Base-by-base conservation (phyloP, 2,113 vertebrate genomes). In the Austrofundulus limnaeus region DNA sequence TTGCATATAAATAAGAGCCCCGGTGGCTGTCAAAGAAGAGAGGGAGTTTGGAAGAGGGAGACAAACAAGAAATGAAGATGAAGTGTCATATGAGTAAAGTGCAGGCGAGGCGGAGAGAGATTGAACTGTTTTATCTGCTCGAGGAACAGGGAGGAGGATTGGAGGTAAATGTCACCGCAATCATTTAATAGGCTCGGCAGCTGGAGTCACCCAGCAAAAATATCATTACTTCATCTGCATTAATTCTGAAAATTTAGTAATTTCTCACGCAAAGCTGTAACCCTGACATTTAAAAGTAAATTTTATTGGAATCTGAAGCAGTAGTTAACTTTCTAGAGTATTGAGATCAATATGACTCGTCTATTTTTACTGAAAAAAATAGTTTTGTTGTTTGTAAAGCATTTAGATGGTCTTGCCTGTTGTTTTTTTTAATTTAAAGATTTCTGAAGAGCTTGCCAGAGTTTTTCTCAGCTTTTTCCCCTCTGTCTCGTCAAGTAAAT, bases 1-100 rank as follows among this genome's bases (percentile, higher is more conserved):
- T 87, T 88, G 86, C 85, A 89, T 85, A 82, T 84, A 88, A 89
- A 88, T 87, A 75, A 80, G 61, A 72, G 77, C 25, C 31, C 53
- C n/a, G n/a, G 53, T 83, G 66, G 62, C 70, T 72, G 71, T 85
- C 73, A 50, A 57, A 51, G 51, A 61, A 49, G 51, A 57, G 75
- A 64, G 60, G 25, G 51, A 61, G 65, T 39, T 54, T n/a, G 58
- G 15, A 42, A 46, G 38, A 52, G 60, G 61, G 71, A 75, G 72
- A 78, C 55, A 72, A 54, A 69, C 14, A 34, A 70, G 51, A 83
- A 80, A 84, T 84, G 74, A 86, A 87, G 79, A 84, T 81, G 69
- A 81, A 85, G 70, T 80, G 77, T 80, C 75, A 80, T 66, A 77
- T 77, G 58, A 66, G 70, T 71, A 80, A 81, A 84, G 78, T 75